A percentile compares a stretch with the other conserved stretches of the same genome.
Conservation (phyloP, 2,888 invertebrate genomes). For the Empis livida region DNA sequence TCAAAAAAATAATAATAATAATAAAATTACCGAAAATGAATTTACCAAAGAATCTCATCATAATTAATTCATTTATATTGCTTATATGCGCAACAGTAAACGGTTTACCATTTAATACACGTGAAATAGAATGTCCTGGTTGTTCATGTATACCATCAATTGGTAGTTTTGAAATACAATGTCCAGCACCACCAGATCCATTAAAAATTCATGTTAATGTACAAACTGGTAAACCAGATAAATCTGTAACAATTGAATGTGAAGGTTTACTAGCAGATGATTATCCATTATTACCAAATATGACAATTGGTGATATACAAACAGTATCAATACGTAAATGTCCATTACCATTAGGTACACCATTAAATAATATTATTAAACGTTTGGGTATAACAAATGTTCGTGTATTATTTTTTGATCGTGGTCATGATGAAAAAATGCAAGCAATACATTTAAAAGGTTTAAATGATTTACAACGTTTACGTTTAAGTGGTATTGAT, state of each 20-base stretch:
- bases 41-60: too few species aligned
- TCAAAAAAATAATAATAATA: too few species aligned
- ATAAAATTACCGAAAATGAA: too few species aligned
- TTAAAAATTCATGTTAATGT: too few species aligned
- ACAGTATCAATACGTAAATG: slow-evolving; percentile 30
- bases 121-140: too few species aligned
- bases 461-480: slow-evolving; percentile 40
- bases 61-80: too few species aligned
- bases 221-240: too few species aligned
- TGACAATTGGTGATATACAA: slow-evolving; percentile 24
- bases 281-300: slow-evolving; percentile 24
- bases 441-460: slow-evolving; percentile 46
- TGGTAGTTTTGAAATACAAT: too few species aligned
- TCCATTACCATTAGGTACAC: slow-evolving; percentile 34
- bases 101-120: too few species aligned
- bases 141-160: too few species aligned
- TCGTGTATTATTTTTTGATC: slow-evolving; percentile 41
- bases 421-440: slow-evolving; percentile 37
- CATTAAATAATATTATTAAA: slow-evolving; percentile 31
- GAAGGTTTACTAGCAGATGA: slow-evolving; percentile 12
- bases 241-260: not conserved
- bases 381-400: slow-evolving; percentile 27
- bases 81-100: too few species aligned
- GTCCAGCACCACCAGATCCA: too few species aligned
- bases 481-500: slow-evolving; percentile 48